Evolutionary conservation across 2,113 vertebrate genomes (phyloP).

Genomic region (Haliaeetus leucogaster): DNA sequence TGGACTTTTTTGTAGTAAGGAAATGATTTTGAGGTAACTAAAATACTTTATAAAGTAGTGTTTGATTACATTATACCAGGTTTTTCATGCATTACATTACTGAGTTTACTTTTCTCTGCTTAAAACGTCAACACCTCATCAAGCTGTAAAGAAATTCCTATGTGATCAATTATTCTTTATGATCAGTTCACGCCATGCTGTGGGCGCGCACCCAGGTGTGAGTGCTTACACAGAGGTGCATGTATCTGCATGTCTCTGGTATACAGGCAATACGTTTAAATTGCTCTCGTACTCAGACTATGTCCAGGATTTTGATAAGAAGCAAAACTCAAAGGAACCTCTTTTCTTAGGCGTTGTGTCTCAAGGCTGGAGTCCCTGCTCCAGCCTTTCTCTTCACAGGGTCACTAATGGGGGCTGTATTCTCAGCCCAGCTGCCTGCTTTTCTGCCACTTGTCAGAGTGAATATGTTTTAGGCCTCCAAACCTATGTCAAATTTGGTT

Average conservation of each 20-base stretch:
- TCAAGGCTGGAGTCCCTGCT: neutral
- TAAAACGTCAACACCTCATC: neutral
- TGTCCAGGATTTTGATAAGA: neutral
- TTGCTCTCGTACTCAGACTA: rapidly evolving
- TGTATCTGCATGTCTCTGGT: neutral
- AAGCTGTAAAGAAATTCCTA: neutral
- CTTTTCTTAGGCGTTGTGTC: rapidly evolving
- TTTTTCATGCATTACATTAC: neutral
- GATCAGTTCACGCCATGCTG: neutral
- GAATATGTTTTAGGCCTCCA: neutral
- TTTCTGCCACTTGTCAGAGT: neutral
- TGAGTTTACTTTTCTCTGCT: neutral
- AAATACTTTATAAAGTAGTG: neutral
- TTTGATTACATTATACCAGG: neutral
- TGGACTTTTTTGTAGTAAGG: neutral
- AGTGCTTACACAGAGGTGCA: rapidly evolving
- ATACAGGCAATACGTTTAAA: rapidly evolving
- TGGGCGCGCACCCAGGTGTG: rapidly evolving
- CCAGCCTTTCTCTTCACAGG: neutral
- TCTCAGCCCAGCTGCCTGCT: neutral
- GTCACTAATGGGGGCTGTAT: rapidly evolving
- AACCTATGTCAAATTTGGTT: neutral
- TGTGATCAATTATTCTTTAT: constrained; percentile 19
- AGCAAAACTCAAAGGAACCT: neutral
- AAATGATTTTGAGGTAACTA: neutral